Base-by-base conservation (phyloP, 2,113 vertebrate genomes). In the Dromaius novaehollandiae region DNA sequence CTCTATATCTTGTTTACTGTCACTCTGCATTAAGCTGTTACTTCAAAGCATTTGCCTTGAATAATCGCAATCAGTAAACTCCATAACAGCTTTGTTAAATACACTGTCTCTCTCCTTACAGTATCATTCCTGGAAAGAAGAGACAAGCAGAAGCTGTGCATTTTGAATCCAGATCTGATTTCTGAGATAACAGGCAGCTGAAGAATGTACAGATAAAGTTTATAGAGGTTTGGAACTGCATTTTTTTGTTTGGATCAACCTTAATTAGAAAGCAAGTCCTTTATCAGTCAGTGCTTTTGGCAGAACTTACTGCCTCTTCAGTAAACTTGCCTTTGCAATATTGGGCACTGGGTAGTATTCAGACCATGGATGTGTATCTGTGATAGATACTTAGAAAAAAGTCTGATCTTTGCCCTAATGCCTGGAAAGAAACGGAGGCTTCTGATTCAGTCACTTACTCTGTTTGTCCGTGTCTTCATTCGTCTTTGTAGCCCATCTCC, bases 1-100 rank as follows among this genome's bases (percentile, higher is more conserved):
- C 96, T 97, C 94, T 95, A 68, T 11, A 97, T 97, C 97, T 97
- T 97, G 93, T 97, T 96, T 97, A 97, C 96, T 95, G 91, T 93
- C 94, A 91, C 91, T 95, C 94, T 91, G 79, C 87, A 71, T 91
- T 96, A 97, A 97, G 94, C 96, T 96, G 82, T 90, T 96, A 96
- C 96, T 97, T 97, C 97, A 97, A 97, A 97, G 96, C 88, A 19
- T 92, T 96, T 97, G 85, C 93, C 94, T 93, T 92, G 97, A 96
- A 97, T 97, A 96, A 97, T 97, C 91, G 76, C 88, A 70, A 86
- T 93, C 96, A 90, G 94, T 95, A 97, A 97, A 96, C 96, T 76
- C 95, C 93, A 88, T 86, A 93, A 93, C 93, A 95, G 94, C 95
- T 91, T 84, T 89, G 91, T 92, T 96, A 93, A 96, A 91, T 8